These are phyloP conservation scores for Petaurus breviceps DNA, from an alignment of 2,113 vertebrate species.

Conservation along the genomic window DNA sequence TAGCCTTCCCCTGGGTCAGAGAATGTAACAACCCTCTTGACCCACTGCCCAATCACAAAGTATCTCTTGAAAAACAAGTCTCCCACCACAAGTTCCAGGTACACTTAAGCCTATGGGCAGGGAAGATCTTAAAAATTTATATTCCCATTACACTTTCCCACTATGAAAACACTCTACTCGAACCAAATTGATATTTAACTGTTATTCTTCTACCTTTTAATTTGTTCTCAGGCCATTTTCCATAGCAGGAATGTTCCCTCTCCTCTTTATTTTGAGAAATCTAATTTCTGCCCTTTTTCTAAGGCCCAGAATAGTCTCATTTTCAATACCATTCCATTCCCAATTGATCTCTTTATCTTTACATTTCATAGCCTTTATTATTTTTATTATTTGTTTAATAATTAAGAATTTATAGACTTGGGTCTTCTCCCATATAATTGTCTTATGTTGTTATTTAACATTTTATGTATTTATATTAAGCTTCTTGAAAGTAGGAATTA, in stretches of 20 bases:
- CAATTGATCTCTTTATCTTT: neutral
- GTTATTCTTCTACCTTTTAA: neutral
- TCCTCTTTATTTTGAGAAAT: neutral
- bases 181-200: neutral
- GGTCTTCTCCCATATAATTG: neutral
- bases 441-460: slow-evolving; percentile 2
- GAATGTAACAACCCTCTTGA: too few species aligned
- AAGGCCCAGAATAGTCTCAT: neutral
- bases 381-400: neutral
- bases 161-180: neutral
- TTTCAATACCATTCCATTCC: neutral
- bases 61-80: too few species aligned
- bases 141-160: too few species aligned
- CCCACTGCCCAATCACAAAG: too few species aligned
- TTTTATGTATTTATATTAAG: neutral
- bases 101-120: too few species aligned
- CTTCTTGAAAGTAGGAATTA: neutral
- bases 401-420: neutral
- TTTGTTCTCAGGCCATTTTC: neutral
- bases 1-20: too few species aligned
- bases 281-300: neutral
- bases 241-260: neutral
- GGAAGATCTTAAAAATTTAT: too few species aligned
- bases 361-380: neutral
- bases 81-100: too few species aligned